Percentiles rank a stretch among this genome's conserved stretches.
These are phyloP conservation scores for Leptopilina syphax DNA, from an alignment of 2,888 invertebrate genomes.

Conservation along the genomic window DNA sequence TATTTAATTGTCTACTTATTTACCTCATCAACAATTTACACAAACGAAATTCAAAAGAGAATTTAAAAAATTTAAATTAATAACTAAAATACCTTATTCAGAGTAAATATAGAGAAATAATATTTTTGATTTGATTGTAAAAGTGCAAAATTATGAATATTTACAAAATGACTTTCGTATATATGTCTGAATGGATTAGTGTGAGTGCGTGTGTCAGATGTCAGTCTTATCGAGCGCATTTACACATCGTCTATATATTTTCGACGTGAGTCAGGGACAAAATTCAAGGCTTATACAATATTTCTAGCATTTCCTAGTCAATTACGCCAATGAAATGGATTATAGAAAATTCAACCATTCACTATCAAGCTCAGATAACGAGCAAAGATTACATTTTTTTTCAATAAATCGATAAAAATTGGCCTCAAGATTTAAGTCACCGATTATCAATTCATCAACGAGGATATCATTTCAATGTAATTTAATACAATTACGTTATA, in stretches of 20 bases:
- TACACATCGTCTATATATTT: conserved; percentile 45
- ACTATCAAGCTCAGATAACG: conserved; percentile 11
- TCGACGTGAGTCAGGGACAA: conserved; percentile 54
- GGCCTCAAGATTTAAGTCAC: neutral
- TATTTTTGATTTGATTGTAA: neutral
- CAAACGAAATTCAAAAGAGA: no score
- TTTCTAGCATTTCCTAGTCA: conserved; percentile 52
- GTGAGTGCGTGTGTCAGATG: conserved; percentile 42
- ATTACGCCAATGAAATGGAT: conserved; percentile 42
- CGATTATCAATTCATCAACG: neutral
- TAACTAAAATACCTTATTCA: no score
- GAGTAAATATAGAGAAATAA: neutral
- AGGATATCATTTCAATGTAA: neutral
- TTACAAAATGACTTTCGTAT: neutral
- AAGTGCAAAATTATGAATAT: neutral
- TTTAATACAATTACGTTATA: neutral
- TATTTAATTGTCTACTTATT: no score
- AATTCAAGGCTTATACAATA: conserved; percentile 48
- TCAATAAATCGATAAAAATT: conserved; percentile 19
- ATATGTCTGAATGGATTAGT: neutral
- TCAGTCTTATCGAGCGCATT: conserved; percentile 30
- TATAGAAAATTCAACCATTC: conserved; percentile 18
- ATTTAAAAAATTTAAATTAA: no score
- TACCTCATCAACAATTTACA: no score
- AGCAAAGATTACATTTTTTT: no score